Base-by-base conservation (phyloP, 2,888 invertebrate species). In the Orchesella flavescens region DNA sequence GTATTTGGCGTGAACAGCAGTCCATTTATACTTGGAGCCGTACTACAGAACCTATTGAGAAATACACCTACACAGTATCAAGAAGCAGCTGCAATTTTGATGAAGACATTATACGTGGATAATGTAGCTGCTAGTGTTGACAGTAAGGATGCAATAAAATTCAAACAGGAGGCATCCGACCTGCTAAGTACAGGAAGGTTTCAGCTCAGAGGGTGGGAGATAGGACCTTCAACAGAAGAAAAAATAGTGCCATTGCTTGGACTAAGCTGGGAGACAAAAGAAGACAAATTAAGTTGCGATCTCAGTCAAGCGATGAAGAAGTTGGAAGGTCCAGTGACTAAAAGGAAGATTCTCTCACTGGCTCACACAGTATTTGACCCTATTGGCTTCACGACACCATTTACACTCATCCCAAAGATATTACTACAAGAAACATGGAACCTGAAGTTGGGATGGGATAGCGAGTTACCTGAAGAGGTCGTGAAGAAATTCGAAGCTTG, bases 1-100 rank as follows among this genome's bases (percentile, higher is more conserved):
- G 88, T 89, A 0, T 89, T 89, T 72, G 89, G 89, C 12, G 49
- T 83, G 13, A 53, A 49, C 1, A 59, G 69, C 15, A 75, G 75
- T 49, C 82, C 82, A 7, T 24, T 88, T 79, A 44, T 89, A 24
- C 78, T 89, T 13, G 88, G 85, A 0, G 88, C 88, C 0, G 82
- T 87, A 0, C 85, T 89, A 7, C 68, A 87, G 12, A 63, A 86
- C 69, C 88, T 88, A 80, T 81, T 89, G 10, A 19, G 75, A 10
- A 49, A 49, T 49, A 12, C 49, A 15, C 49, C 49, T 49, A 1
- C n/a, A n/a, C 15, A 49, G 2, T 3, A 7, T 12, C 12, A 49
- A 12, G 10, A n/a, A 1, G 10, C n/a, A 15, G 49, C 49, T 7
- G 49, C 12, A n/a, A 12, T 15, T 12, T 49, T 49, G 10, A 12